phyloP scores from a whole-genome alignment of 1,140 invertebrate genomes.

The Wiebesia pumilae region DNA sequence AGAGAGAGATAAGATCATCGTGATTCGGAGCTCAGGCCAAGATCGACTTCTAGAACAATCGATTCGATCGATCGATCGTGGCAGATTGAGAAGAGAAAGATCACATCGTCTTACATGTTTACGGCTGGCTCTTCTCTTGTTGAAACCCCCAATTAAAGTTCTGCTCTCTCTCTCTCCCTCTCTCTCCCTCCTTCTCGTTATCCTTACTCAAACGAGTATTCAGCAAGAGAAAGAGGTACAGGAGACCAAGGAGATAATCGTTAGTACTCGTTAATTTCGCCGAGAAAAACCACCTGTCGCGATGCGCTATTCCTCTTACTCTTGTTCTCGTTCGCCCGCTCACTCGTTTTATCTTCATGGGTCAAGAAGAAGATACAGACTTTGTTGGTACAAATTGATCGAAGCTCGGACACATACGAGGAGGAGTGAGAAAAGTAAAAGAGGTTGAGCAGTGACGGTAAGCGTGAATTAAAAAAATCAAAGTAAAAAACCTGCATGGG shows the following conservation, averaged over 20 bases:
- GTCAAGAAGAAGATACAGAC: conserved; percentile 16
- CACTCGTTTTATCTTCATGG: not conserved
- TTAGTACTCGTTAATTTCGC: conserved; percentile 61
- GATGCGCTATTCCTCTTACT: not conserved
- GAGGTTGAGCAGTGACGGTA: not conserved
- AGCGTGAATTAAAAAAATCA: conserved; percentile 18
- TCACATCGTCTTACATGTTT: conserved; percentile 35
- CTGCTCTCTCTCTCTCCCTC: not conserved
- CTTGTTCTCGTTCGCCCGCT: not conserved
- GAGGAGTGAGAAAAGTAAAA: conserved; percentile 8
- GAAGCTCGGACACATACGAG: not conserved
- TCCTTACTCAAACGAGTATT: conserved; percentile 7
- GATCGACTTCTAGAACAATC: conserved; percentile 54
- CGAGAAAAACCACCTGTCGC: conserved; percentile 65
- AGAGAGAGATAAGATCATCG: conserved; percentile 44
- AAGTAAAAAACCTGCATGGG: conserved; percentile 28
- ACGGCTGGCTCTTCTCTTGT: conserved; percentile 21
- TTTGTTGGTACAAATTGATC: conserved; percentile 23
- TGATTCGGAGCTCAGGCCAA: conserved; percentile 45
- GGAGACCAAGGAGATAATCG: conserved; percentile 62
- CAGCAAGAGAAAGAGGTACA: conserved; percentile 39
- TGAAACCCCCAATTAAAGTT: conserved; percentile 44
- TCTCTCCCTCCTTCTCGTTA: not conserved
- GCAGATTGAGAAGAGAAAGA: conserved; percentile 47
- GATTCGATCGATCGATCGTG: conserved; percentile 48